phyloP scores from a whole-genome alignment of 2,888 invertebrate genomes.

The Macropis europaea region DNA sequence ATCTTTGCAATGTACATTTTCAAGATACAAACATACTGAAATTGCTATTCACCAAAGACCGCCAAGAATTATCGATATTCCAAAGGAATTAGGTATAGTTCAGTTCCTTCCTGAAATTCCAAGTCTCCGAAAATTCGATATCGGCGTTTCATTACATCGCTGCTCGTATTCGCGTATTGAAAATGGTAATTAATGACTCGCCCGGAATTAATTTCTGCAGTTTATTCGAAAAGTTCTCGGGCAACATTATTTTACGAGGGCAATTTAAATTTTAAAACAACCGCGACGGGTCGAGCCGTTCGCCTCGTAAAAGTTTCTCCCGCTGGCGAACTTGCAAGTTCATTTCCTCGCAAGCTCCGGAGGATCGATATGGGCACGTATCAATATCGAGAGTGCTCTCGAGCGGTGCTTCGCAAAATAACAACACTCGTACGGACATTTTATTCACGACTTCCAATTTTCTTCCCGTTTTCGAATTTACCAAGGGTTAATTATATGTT shows the following conservation, averaged over 20 bases:
- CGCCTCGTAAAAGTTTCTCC: constrained; percentile 15
- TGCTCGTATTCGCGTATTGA: neutral
- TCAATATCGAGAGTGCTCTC: constrained; percentile 7
- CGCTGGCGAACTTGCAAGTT: constrained; percentile 6
- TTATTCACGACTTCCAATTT: no score
- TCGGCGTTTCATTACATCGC: neutral
- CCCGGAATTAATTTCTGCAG: constrained; percentile 20
- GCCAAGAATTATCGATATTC: no score
- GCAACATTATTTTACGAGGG: constrained; percentile 19
- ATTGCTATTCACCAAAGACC: no score
- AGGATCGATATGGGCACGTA: constrained; percentile 26
- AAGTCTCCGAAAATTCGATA: neutral
- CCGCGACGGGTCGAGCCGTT: neutral
- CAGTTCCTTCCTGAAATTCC: no score
- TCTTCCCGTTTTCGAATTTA: neutral
- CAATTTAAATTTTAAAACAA: constrained; percentile 29
- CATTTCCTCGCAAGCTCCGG: neutral
- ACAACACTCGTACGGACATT: neutral
- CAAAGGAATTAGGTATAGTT: no score
- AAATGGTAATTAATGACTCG: constrained; percentile 6
- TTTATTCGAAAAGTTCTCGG: constrained; percentile 27
- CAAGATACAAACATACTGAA: no score
- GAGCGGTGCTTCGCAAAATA: neutral
- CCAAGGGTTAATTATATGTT: no score
- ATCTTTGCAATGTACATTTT: no score